Percentiles rank a stretch among this genome's conserved stretches.
Conservation (phyloP, 2,888 invertebrate species). For the Latheticus oryzae region DNA sequence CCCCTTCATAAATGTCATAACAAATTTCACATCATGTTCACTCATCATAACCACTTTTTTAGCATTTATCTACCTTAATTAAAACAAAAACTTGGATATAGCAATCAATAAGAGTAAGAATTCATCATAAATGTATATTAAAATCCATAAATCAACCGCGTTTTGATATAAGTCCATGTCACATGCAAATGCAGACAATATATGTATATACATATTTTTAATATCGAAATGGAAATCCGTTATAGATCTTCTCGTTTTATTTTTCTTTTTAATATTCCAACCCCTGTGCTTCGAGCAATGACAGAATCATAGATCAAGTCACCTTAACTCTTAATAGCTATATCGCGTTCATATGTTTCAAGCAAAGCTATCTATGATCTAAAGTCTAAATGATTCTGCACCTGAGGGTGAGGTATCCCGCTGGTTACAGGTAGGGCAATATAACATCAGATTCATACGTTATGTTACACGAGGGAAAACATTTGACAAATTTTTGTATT, state of each 20-base stretch:
- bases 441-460: slow-evolving; percentile 53
- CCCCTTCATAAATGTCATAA: not conserved
- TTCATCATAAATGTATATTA: slow-evolving; percentile 43
- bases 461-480: slow-evolving; percentile 51
- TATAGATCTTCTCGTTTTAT: too few species aligned
- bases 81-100: not conserved
- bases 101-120: slow-evolving; percentile 40
- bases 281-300: slow-evolving; percentile 5
- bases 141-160: slow-evolving; percentile 44
- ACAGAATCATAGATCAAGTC: slow-evolving; percentile 20
- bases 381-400: slow-evolving; percentile 55
- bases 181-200: slow-evolving; percentile 40
- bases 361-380: slow-evolving; percentile 57
- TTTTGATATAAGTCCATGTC: slow-evolving; percentile 39
- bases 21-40: slow-evolving; percentile 1
- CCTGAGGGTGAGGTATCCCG: slow-evolving; percentile 57
- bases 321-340: slow-evolving; percentile 45
- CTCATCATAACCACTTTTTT: not conserved
- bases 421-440: slow-evolving; percentile 52
- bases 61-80: not conserved
- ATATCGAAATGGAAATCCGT: slow-evolving; percentile 33
- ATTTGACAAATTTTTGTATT: slow-evolving; percentile 55
- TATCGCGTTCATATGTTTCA: slow-evolving; percentile 51
- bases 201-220: slow-evolving; percentile 39
- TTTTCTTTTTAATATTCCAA: slow-evolving; percentile 30